A percentile compares a stretch with the other conserved stretches of the same genome.
phyloP scores from a whole-genome alignment of 1,140 invertebrate species.

The Tribolium castaneum region DNA sequence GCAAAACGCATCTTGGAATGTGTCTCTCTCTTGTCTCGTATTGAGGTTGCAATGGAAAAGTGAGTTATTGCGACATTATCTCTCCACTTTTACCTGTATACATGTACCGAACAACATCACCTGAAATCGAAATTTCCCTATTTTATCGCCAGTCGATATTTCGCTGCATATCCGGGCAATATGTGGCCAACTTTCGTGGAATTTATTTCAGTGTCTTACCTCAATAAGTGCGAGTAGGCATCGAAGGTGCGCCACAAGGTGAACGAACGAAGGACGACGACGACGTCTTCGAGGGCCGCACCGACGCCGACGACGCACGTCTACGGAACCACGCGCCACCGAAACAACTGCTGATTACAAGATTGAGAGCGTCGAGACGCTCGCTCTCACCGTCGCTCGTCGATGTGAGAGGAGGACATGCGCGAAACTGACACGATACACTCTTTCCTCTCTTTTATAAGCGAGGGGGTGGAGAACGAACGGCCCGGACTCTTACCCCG shows the following conservation, averaged over 20 bases:
- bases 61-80: not conserved
- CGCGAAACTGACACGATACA: constrained; percentile 6
- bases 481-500: constrained; percentile 22
- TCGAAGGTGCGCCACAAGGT: constrained; percentile 21
- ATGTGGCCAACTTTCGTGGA: not conserved
- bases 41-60: not conserved
- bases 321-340: constrained; percentile 9
- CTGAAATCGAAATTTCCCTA: not conserved
- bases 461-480: constrained; percentile 18
- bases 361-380: constrained; percentile 35
- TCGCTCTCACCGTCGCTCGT: not conserved
- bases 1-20: not conserved
- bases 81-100: not conserved
- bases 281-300: constrained; percentile 14
- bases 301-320: constrained; percentile 18
- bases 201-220: constrained; percentile 18
- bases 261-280: constrained; percentile 11
- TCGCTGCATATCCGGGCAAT: not conserved
- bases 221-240: constrained; percentile 3
- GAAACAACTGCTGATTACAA: constrained; percentile 35
- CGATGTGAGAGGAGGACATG: constrained; percentile 6
- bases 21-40: not conserved
- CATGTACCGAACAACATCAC: not conserved
- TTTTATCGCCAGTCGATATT: not conserved
- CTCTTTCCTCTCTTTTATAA: constrained; percentile 6